Percentiles rank a stretch among this genome's conserved stretches.
These are phyloP conservation scores for Passer montanus DNA, from an alignment of 2,113 vertebrate species.

Conservation along the genomic window DNA sequence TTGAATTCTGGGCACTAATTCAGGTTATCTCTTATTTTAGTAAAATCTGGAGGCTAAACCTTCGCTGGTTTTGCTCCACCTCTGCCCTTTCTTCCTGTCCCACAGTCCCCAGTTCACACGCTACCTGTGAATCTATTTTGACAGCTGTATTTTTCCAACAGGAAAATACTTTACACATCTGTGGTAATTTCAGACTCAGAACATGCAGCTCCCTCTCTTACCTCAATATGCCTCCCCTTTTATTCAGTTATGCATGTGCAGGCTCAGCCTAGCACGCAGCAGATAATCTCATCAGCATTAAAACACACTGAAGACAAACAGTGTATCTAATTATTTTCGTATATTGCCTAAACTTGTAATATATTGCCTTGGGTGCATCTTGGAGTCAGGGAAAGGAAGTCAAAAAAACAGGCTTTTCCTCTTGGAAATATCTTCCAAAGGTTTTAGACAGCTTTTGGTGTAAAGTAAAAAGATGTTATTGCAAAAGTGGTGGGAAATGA, in stretches of 20 bases:
- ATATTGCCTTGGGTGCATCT: background rate
- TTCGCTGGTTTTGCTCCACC: constrained; percentile 20
- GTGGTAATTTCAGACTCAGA: background rate
- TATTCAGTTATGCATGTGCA: background rate
- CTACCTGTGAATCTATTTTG: constrained; percentile 51
- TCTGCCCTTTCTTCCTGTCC: constrained; percentile 27
- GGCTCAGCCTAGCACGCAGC: background rate
- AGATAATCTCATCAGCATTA: background rate
- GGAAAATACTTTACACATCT: constrained; percentile 5
- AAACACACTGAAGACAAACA: background rate
- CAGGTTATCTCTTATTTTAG: constrained; percentile 35
- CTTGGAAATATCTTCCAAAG: constrained; percentile 37
- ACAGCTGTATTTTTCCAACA: constrained; percentile 49
- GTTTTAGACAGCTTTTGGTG: constrained; percentile 15
- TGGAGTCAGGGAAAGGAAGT: constrained; percentile 19
- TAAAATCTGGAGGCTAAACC: constrained; percentile 15
- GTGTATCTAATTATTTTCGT: background rate
- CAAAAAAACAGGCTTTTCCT: background rate
- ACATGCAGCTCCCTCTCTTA: background rate
- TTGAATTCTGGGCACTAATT: constrained; percentile 23
- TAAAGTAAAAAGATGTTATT: constrained; percentile 44
- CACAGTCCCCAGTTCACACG: background rate
- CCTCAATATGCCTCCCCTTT: background rate
- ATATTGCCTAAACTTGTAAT: background rate
- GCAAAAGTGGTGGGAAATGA: constrained; percentile 49